Percentiles rank a stretch among this genome's conserved stretches.
Evolutionary conservation across 2,888 invertebrate species (phyloP).

Genomic region (Elegia similella): DNA sequence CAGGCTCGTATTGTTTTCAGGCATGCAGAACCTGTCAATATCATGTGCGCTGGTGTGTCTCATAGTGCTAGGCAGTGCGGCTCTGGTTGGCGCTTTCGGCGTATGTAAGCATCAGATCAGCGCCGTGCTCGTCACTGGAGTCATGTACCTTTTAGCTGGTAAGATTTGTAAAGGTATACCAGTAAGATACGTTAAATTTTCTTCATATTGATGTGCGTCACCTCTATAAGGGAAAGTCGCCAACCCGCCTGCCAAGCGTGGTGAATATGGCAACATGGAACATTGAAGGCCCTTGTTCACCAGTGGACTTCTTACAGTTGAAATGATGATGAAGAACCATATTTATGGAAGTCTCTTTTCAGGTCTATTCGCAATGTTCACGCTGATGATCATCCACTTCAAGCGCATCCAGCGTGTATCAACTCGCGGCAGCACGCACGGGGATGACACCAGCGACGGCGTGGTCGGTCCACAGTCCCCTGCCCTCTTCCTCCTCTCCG

Average conservation of each 20-base stretch:
- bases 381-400: slow-evolving; percentile 95
- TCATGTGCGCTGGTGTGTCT: slow-evolving; percentile 96
- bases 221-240: too few relatives aligned
- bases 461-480: slow-evolving; percentile 82
- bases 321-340: not conserved
- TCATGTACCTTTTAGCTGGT: slow-evolving; percentile 97
- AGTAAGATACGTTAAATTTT: slow-evolving; percentile 1
- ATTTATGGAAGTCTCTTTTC: slow-evolving; percentile 39
- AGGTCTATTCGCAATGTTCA: slow-evolving; percentile 95
- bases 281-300: too few relatives aligned
- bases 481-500: slow-evolving; percentile 82
- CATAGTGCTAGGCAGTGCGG: slow-evolving; percentile 93
- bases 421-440: slow-evolving; percentile 77
- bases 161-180: slow-evolving; percentile 22
- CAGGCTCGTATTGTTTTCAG: slow-evolving; percentile 65
- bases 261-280: too few relatives aligned
- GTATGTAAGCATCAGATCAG: slow-evolving; percentile 95
- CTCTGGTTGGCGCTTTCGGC: slow-evolving; percentile 93
- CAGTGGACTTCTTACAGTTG: too few relatives aligned
- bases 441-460: slow-evolving; percentile 87
- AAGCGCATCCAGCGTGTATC: slow-evolving; percentile 89
- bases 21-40: slow-evolving; percentile 97
- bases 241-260: too few relatives aligned
- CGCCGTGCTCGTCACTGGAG: slow-evolving; percentile 95
- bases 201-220: too few relatives aligned